Conservation (phyloP, 2,797 vertebrate species). For the Stomatorhinus walkeri region DNA sequence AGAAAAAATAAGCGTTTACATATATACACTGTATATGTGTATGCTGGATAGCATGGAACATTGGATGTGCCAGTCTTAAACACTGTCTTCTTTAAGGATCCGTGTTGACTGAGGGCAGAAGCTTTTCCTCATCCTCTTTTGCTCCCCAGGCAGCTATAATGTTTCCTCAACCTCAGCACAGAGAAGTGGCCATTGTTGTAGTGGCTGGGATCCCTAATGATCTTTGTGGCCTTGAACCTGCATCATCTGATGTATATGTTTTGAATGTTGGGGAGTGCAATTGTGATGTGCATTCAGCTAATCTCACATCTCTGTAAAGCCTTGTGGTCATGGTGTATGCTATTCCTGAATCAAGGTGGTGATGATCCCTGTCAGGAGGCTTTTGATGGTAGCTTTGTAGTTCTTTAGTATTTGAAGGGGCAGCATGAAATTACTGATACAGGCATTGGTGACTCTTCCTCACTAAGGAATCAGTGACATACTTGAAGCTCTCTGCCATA, state of each 20-base stretch:
- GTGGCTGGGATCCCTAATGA: neutral
- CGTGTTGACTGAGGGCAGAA: neutral
- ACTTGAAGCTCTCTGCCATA: neutral
- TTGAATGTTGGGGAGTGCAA: neutral
- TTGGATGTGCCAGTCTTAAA: neutral
- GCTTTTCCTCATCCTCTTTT: neutral
- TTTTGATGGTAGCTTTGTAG: neutral
- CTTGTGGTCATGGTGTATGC: neutral
- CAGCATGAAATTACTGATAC: neutral
- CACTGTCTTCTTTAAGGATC: neutral
- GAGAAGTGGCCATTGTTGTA: neutral
- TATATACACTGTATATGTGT: neutral
- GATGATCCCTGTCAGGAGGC: neutral
- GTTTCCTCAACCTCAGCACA: neutral
- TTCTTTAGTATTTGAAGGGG: neutral
- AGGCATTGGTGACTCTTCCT: neutral
- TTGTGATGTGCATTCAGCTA: neutral
- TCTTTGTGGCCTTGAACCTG: neutral
- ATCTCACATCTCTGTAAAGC: neutral
- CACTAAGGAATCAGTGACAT: neutral
- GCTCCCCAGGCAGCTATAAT: neutral
- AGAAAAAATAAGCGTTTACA: neutral
- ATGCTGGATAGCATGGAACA: neutral
- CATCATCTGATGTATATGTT: neutral
- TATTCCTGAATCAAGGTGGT: neutral